Evolutionary conservation across 2,888 invertebrate genomes (phyloP), one percentile per base, ranked within the genome.

Genomic region (Cerceris ruficornis): DNA sequence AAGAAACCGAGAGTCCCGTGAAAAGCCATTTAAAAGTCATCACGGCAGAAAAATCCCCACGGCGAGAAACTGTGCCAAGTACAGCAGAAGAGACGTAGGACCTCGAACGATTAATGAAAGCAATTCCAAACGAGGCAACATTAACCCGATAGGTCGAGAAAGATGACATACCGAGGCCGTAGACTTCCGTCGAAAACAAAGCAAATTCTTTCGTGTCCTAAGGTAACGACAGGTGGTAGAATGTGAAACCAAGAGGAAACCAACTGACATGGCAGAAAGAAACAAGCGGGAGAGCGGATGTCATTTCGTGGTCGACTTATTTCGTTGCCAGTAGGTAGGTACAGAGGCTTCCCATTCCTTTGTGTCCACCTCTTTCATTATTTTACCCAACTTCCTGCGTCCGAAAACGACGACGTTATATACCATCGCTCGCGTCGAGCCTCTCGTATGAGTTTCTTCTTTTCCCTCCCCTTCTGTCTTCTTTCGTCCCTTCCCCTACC

Each of bases 251-350:
- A 68, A 69, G 78, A 77, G 81, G 85, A 85, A 86, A 83, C 80
- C 60, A 75, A 70, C 73, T 59, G 74, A 69, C 69, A 55, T 55
- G 76, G 68, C 62, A 60, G 60, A 66, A 62, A 69, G 78, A n/a
- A 14, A 55, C 46, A 14, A 72, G 69, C 81, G 76, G 78, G 83
- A 84, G 84, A 87, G 86, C 92, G 92, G 91, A 92, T 91, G 91
- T 92, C 88, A 89, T 91, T 92, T 91, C 91, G 91, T 91, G 92
- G 90, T 92, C 91, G 92, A 91, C 89, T 92, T 91, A 86, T 88
- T 90, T 90, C 88, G 87, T 83, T 87, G 84, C 80, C 71, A 73
- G 78, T 64, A 74, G 72, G 75, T 67, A 73, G 68, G 65, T 62
- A 78, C 66, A 61, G 74, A 77, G 75, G 82, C 85, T 88, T 86